Evolutionary conservation across 1,140 invertebrate genomes (phyloP), one percentile per base, ranked within the genome.

Genomic region (Nasonia longicornis): DNA sequence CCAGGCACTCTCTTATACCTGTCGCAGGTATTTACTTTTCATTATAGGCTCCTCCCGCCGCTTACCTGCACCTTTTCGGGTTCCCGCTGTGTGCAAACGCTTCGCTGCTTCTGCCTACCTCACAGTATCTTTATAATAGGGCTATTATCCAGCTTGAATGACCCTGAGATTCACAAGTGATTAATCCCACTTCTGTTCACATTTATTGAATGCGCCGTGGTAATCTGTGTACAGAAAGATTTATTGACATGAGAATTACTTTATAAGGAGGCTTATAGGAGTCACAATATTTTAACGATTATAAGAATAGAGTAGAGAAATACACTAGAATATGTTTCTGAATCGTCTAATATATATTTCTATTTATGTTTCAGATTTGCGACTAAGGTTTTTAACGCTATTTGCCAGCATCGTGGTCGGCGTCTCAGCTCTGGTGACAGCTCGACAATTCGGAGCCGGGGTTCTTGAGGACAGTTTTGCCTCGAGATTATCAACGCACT

Each of bases 401-500:
- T 91, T 98, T 31, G 97, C 97, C 91, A 89, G 95, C 14, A 95
- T 98, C 20, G 96, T 98, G 2, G 89, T 97, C 14, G 91, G 92
- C n/a, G 94, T 97, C 67, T 95, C 94, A 64, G 92, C 95, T 11
- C 91, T 94, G 0, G 94, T 98, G 72, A 97, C 95, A 12, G 92
- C 95, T 0, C 92, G 96, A 83, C 93, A 96, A 82, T 98, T 98
- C 91, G 97, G 97, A 48, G 93, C 96, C 38, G 96, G 96, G 29
- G 94, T 96, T 8, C 89, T 98, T 52, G 96, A 98, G 90, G 97
- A 98, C 90, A 97, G 97, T 91, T 98, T 98, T 92, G 96, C 97
- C 2, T 94, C 97, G 52, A 94, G 96, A 76, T 91, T 98, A 11
- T 95, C 94, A 3, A 96, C 96, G 66, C 95, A 95, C 88, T 97